Percentiles rank a stretch among this genome's conserved stretches.
phyloP scores from a whole-genome alignment of 2,113 vertebrate genomes.

The Isichthys henryi region DNA sequence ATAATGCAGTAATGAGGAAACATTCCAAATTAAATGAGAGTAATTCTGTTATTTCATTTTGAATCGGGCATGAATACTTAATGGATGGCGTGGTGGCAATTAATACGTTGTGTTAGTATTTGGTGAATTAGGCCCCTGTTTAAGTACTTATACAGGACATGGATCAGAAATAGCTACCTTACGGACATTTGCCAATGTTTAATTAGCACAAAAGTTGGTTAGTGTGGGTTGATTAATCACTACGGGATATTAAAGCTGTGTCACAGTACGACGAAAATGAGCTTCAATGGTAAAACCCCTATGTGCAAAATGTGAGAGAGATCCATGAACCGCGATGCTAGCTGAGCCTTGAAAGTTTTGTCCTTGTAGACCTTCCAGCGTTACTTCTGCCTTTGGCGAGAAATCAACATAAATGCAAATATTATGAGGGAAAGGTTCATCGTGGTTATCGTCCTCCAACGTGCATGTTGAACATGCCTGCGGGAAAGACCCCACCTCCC shows the following conservation, averaged over 20 bases:
- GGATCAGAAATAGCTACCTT: not conserved
- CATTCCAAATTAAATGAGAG: constrained; percentile 56
- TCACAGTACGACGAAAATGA: not conserved
- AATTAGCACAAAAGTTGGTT: not conserved
- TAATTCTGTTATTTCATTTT: constrained; percentile 49
- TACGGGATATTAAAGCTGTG: not conserved
- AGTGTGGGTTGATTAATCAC: not conserved
- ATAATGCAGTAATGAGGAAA: constrained; percentile 42
- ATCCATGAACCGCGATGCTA: not conserved
- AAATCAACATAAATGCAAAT: not conserved
- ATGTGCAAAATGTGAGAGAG: not conserved
- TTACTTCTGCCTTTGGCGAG: not conserved
- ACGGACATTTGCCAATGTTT: not conserved
- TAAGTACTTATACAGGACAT: not conserved
- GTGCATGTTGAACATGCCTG: not conserved
- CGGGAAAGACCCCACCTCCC: not conserved
- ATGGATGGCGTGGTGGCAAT: constrained; percentile 46
- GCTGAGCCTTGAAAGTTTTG: not conserved
- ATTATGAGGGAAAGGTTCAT: not conserved
- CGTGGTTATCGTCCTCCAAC: not conserved
- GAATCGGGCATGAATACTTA: constrained; percentile 52
- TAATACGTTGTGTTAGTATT: constrained; percentile 35
- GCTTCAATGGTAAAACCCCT: not conserved
- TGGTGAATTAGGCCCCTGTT: not conserved
- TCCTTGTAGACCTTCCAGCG: not conserved